Conservation (phyloP, 2,797 vertebrate genomes). For the Fringilla coelebs region DNA sequence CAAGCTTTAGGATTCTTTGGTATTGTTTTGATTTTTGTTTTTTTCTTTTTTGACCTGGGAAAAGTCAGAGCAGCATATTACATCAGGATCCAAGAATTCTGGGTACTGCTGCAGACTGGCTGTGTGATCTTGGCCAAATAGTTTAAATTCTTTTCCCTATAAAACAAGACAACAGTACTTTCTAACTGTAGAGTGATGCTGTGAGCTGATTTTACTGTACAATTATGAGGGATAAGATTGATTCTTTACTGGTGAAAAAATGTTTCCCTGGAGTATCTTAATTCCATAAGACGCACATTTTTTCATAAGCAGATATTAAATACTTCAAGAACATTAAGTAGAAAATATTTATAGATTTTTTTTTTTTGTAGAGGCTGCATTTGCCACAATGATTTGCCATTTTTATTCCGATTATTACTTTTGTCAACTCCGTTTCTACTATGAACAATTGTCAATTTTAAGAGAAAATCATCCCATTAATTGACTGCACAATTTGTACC, state of each 20-base stretch:
- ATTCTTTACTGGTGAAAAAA: background rate
- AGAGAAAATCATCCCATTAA: background rate
- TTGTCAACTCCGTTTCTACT: background rate
- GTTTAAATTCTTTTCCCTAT: background rate
- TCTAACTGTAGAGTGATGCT: background rate
- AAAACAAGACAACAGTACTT: background rate
- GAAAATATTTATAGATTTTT: background rate
- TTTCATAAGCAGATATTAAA: background rate
- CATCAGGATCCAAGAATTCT: background rate
- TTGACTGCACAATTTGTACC: background rate
- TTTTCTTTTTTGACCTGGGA: background rate
- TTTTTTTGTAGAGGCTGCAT: background rate
- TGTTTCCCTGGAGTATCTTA: background rate
- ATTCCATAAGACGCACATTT: background rate
- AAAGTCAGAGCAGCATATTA: rapidly evolving
- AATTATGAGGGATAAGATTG: background rate
- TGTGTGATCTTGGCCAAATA: background rate
- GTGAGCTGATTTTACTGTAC: background rate
- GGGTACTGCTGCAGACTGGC: background rate
- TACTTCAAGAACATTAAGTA: background rate
- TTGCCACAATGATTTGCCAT: background rate
- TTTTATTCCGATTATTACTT: background rate
- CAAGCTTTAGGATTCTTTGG: background rate
- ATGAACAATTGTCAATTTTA: background rate
- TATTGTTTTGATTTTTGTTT: background rate